Evolutionary conservation across 1,140 invertebrate species (phyloP).

Genomic region (Sinella curviseta): DNA sequence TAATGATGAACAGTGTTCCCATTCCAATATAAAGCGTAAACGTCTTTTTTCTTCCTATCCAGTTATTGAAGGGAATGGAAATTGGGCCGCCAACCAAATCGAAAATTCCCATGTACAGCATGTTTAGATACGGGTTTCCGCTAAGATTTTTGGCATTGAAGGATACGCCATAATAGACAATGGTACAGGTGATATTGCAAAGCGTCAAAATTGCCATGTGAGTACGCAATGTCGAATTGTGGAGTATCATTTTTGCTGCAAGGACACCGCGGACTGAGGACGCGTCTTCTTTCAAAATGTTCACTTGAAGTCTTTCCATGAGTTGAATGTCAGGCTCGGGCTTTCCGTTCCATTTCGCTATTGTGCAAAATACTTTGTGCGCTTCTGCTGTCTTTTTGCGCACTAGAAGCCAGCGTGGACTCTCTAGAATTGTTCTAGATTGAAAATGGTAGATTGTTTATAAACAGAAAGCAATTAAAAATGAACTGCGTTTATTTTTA

Average conservation of each 20-base stretch:
- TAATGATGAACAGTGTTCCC: constrained; percentile 1
- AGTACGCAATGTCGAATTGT: background rate
- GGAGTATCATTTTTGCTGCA: background rate
- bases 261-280: background rate
- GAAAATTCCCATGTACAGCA: constrained; percentile 23
- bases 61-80: background rate
- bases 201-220: constrained; percentile 13
- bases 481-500: too few relatives aligned
- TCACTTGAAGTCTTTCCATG: background rate
- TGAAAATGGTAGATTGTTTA: too few relatives aligned
- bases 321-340: background rate
- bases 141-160: constrained; percentile 24
- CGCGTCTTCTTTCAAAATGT: constrained; percentile 6
- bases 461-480: too few relatives aligned
- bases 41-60: constrained; percentile 20
- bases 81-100: constrained; percentile 7
- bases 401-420: constrained; percentile 16
- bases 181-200: background rate
- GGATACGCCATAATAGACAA: constrained; percentile 20
- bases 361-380: constrained; percentile 12
- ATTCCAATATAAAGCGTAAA: background rate
- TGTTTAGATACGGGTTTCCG: constrained; percentile 16
- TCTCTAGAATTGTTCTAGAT: constrained; percentile 12
- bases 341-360: constrained; percentile 16
- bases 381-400: constrained; percentile 5